phyloP scores from a whole-genome alignment of 2,797 vertebrate species.

The Sylvia borin region DNA sequence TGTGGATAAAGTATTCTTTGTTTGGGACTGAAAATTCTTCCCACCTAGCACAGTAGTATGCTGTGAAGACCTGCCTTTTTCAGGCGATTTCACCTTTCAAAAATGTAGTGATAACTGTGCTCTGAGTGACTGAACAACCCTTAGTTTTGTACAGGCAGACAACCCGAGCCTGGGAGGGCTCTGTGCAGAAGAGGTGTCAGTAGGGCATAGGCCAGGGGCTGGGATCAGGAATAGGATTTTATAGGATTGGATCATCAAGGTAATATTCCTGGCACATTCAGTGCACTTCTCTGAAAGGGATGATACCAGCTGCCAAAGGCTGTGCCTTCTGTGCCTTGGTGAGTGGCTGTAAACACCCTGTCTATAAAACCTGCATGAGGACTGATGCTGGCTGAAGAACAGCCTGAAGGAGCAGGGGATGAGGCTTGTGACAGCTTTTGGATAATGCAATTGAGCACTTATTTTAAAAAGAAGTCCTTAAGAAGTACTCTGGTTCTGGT shows the following conservation, averaged over 20 bases:
- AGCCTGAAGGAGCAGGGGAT: not conserved
- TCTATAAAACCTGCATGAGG: not conserved
- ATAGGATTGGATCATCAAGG: not conserved
- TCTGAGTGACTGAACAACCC: not conserved
- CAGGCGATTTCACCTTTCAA: not conserved
- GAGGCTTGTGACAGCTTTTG: not conserved
- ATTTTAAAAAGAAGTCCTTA: not conserved
- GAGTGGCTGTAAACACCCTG: not conserved
- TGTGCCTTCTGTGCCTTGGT: accelerated
- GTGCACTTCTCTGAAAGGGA: not conserved
- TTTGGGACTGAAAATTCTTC: not conserved
- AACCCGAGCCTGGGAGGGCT: accelerated
- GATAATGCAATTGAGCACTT: not conserved
- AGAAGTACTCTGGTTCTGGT: not conserved
- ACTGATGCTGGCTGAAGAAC: not conserved
- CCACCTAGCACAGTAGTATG: not conserved
- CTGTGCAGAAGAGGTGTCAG: not conserved
- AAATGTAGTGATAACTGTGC: not conserved
- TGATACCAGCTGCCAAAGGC: not conserved
- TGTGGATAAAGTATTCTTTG: not conserved
- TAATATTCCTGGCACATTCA: not conserved
- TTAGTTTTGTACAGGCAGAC: not conserved
- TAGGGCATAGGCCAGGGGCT: not conserved
- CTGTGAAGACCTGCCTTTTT: not conserved
- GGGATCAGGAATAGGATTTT: not conserved